Evolutionary conservation across 2,888 invertebrate genomes (phyloP), one percentile per base, ranked within the genome.

Genomic region (Meiosimyza decipiens): DNA sequence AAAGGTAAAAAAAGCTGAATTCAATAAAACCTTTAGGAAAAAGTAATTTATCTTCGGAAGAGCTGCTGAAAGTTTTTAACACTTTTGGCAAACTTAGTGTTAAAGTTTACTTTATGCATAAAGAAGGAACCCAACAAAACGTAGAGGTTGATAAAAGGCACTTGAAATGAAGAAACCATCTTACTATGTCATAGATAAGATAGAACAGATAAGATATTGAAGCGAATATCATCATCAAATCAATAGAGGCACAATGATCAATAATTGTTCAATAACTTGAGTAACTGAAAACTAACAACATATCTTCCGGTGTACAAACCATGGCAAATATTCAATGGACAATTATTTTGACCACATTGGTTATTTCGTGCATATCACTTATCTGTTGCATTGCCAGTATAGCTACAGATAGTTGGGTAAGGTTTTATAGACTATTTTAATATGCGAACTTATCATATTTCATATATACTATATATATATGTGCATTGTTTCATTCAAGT

Each of bases 351-450:
- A 55, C 74, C 49, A 78, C 77, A 33, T 78, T 78, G 33, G 3
- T 77, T 28, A 54, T 78, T 12, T 82, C 81, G 2, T 72, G 75
- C 15, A 7, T 79, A 49, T 75, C 81, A 18, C 76, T 77, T 28
- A 71, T 77, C 51, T 70, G 77, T 18, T 77, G 78, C n/a, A 71
- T 80, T 6, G 71, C 79, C 55, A 72, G 80, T 62, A 74, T 81
- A 49, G 73, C 75, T 13, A 80, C 80, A n/a, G 73, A 78, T 16
- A 74, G 80, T 73, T 82, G 82, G 82, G 81, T 81, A 76, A 73
- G 71, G 57, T 55, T 52, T 49, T 16, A 50, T 4, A 13, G 15
- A 28, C 18, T 50, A 12, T 54, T 40, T 22, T 55, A 59, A 13
- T 11, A 65, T 33, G 9, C 13, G 6, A 50, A 1, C 47, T 28